A percentile compares a stretch with the other conserved stretches of the same genome.
Conservation (phyloP, 2,888 invertebrate species). For the Dynastes maya region DNA sequence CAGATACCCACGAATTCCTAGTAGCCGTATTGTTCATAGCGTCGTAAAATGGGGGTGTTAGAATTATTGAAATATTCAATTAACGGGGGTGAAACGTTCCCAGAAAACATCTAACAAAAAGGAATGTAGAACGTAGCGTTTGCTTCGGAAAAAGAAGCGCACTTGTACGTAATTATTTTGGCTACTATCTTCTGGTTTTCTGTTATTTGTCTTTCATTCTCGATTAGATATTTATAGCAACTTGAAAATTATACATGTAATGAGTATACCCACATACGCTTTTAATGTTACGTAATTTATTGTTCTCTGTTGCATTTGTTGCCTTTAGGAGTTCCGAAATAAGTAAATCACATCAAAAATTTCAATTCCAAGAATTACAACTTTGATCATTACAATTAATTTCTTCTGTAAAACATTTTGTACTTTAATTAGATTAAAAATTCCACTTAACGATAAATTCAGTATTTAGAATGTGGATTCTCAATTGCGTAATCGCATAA, state of each 20-base stretch:
- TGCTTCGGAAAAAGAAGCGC: background rate
- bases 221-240: constrained; percentile 4
- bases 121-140: background rate
- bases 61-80: background rate
- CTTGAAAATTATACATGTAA: constrained; percentile 3
- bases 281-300: constrained; percentile 3
- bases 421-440: no score
- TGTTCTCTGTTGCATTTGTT: background rate
- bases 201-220: constrained; percentile 29
- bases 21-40: background rate
- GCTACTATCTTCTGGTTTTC: constrained; percentile 13
- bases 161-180: constrained; percentile 18
- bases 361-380: no score
- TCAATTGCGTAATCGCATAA: background rate
- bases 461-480: background rate
- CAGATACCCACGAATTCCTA: constrained; percentile 7
- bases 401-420: no score
- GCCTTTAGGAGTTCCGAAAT: no score
- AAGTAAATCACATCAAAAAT: no score
- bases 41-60: constrained; percentile 12
- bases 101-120: background rate
- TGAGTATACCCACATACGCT: background rate
- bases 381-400: no score
- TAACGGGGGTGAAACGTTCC: background rate
- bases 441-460: no score